Percentiles rank a stretch among this genome's conserved stretches.
These are phyloP conservation scores for Paramormyrops hopkinsi DNA, from an alignment of 2,797 vertebrate genomes.

Conservation along the genomic window DNA sequence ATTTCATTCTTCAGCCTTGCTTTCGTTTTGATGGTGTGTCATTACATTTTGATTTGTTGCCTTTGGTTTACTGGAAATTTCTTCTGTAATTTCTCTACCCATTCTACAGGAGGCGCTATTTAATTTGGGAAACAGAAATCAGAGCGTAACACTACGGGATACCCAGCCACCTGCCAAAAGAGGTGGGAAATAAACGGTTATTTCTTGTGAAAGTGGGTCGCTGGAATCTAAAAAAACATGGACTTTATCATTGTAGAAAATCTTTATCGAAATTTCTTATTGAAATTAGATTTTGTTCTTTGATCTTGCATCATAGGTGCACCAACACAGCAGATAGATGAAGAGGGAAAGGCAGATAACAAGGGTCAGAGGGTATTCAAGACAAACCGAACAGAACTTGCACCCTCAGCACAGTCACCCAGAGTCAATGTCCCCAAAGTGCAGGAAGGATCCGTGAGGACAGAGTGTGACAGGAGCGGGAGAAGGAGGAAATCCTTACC, in stretches of 20 bases:
- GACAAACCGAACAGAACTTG: not conserved
- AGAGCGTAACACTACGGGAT: not conserved
- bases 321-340: not conserved
- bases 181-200: not conserved
- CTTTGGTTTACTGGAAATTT: not conserved
- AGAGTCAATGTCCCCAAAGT: not conserved
- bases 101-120: not conserved
- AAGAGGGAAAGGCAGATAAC: not conserved
- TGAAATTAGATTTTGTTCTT: not conserved
- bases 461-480: not conserved
- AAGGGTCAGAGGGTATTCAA: not conserved
- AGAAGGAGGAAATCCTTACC: not conserved
- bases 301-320: not conserved
- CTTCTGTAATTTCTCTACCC: not conserved
- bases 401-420: not conserved
- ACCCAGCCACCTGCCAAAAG: not conserved
- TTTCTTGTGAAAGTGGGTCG: not conserved
- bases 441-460: not conserved
- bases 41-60: not conserved
- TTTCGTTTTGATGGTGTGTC: not conserved
- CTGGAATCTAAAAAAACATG: not conserved
- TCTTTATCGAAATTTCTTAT: not conserved
- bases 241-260: not conserved
- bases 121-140: conserved; percentile 1
- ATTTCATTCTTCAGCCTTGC: not conserved